Conservation (phyloP, 1,140 invertebrate genomes). For the Drosophila teissieri region DNA sequence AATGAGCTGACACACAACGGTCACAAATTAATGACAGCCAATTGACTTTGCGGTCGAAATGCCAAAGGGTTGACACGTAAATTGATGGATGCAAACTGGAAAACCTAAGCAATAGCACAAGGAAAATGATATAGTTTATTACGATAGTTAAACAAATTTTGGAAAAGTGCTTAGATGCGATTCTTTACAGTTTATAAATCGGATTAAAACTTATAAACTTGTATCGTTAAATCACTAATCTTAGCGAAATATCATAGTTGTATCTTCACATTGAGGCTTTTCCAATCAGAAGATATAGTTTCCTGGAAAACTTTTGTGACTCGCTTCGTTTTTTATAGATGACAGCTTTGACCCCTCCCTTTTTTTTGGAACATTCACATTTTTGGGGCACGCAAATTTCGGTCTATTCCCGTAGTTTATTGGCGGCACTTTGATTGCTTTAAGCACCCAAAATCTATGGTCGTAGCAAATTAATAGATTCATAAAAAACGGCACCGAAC, state of each 20-base stretch:
- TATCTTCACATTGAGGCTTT: neutral
- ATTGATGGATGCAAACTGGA: neutral
- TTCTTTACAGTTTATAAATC: neutral
- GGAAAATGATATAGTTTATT: neutral
- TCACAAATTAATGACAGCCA: slow-evolving; percentile 17
- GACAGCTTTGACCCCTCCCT: slow-evolving; percentile 16
- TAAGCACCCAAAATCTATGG: slow-evolving; percentile 67
- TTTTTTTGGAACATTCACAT: slow-evolving; percentile 20
- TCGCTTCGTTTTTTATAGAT: slow-evolving; percentile 10
- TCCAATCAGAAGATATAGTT: slow-evolving; percentile 2
- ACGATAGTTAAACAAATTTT: too few species aligned
- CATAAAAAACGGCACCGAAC: slow-evolving; percentile 61
- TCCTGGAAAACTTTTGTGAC: slow-evolving; percentile 38
- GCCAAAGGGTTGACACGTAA: neutral
- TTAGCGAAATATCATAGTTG: neutral
- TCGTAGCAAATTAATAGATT: slow-evolving; percentile 81
- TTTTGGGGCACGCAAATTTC: slow-evolving; percentile 39
- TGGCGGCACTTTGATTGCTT: slow-evolving; percentile 71
- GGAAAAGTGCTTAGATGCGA: too few species aligned
- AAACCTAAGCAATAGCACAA: neutral
- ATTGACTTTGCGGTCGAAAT: slow-evolving; percentile 15
- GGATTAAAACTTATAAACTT: neutral
- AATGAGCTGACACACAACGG: slow-evolving; percentile 9
- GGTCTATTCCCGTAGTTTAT: slow-evolving; percentile 18
- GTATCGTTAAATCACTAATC: neutral